Conservation (phyloP, 2,113 vertebrate species). For the Ariopsis seemanni region DNA sequence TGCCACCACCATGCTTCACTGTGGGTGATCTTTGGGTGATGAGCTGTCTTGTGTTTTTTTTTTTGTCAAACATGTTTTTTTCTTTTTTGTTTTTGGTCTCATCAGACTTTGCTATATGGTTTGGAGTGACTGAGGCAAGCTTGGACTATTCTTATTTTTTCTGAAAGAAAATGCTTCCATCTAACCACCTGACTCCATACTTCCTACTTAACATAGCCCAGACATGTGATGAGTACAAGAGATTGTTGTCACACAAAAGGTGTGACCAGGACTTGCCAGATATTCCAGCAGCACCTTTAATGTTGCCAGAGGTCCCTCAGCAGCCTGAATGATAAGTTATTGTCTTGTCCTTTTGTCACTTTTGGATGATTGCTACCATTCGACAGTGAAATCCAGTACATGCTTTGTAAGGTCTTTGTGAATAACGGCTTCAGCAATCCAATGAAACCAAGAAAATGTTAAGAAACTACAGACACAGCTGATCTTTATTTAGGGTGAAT, state of each 20-base stretch:
- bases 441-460: neutral
- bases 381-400: neutral
- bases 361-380: too few relatives aligned
- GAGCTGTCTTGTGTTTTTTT: neutral
- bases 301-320: neutral
- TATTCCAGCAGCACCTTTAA: neutral
- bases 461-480: neutral
- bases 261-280: neutral
- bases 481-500: neutral
- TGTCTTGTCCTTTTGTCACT: neutral
- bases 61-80: neutral
- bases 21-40: neutral
- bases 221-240: neutral
- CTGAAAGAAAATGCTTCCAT: too few relatives aligned
- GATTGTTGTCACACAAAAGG: neutral
- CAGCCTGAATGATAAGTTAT: neutral
- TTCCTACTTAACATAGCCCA: neutral
- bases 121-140: too few relatives aligned
- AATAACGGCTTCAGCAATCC: neutral
- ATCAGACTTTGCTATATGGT: too few relatives aligned
- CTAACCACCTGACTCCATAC: too few relatives aligned
- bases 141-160: too few relatives aligned
- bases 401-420: neutral
- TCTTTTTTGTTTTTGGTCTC: too few relatives aligned
- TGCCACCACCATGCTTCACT: neutral